phyloP scores from a whole-genome alignment of 2,888 invertebrate genomes.

The Ditula angustiorana region DNA sequence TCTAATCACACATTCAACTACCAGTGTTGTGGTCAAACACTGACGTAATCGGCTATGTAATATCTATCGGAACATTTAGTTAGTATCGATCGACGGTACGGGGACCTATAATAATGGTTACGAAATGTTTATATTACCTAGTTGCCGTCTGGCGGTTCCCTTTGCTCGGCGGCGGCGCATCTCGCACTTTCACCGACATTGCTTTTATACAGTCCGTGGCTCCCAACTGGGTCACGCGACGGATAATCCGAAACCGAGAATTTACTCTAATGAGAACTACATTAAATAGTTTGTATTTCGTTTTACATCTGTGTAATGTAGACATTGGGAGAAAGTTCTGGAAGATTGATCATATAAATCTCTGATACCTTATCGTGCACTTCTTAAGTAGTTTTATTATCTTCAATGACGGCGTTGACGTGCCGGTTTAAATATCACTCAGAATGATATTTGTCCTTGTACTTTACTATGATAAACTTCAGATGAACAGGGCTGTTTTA shows the following conservation, averaged over 20 bases:
- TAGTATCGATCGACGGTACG: slow-evolving; percentile 58
- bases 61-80: slow-evolving; percentile 55
- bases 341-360: slow-evolving; percentile 40
- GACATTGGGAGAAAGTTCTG: slow-evolving; percentile 46
- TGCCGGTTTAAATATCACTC: slow-evolving; percentile 10
- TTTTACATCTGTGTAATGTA: neutral
- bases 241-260: slow-evolving; percentile 52
- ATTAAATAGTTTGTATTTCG: neutral
- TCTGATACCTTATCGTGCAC: slow-evolving; percentile 53
- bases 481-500: slow-evolving; percentile 41
- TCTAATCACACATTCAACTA: slow-evolving; percentile 52
- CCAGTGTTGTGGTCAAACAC: slow-evolving; percentile 55
- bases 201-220: slow-evolving; percentile 49
- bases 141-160: slow-evolving; percentile 58
- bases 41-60: slow-evolving; percentile 68
- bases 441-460: slow-evolving; percentile 1
- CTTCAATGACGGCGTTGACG: slow-evolving; percentile 27
- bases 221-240: slow-evolving; percentile 66
- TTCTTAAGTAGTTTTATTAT: slow-evolving; percentile 48
- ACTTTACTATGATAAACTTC: neutral
- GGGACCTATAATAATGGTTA: slow-evolving; percentile 60
- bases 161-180: slow-evolving; percentile 59
- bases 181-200: slow-evolving; percentile 76
- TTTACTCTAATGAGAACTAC: slow-evolving; percentile 6
- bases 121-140: slow-evolving; percentile 73